phyloP scores from a whole-genome alignment of 2,797 vertebrate genomes.

The Spinus olivaceus region DNA sequence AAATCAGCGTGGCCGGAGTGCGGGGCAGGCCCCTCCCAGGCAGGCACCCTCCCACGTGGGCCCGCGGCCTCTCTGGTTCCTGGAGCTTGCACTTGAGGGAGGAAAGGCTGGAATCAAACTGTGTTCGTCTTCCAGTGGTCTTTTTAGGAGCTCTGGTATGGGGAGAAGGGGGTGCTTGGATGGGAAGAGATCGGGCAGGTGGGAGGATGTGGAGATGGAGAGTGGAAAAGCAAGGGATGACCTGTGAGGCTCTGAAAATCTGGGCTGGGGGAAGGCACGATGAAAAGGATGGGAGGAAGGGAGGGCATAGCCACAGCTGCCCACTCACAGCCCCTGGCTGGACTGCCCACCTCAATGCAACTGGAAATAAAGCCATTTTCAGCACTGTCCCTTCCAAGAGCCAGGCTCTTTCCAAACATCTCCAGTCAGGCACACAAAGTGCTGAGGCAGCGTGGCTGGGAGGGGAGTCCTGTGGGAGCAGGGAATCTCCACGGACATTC shows the following conservation, averaged over 20 bases:
- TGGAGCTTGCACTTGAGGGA: not conserved
- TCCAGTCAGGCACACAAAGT: not conserved
- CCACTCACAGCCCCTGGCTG: not conserved
- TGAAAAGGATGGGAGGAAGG: not conserved
- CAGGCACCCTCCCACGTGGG: constrained; percentile 15
- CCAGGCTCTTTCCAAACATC: not conserved
- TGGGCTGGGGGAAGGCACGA: not conserved
- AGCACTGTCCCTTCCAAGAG: not conserved
- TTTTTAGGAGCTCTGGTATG: not conserved
- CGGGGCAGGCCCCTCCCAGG: constrained; percentile 20
- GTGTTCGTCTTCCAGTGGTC: not conserved
- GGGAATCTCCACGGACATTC: not conserved
- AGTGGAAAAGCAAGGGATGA: not conserved
- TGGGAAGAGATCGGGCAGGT: not conserved
- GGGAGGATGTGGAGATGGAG: not conserved
- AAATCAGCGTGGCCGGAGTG: not conserved
- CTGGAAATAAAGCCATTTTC: not conserved
- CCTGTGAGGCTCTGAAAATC: not conserved
- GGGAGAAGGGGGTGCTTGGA: not conserved
- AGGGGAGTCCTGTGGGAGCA: not conserved
- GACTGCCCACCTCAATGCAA: not conserved
- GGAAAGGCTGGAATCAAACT: not conserved
- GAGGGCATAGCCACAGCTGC: not conserved
- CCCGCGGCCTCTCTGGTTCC: not conserved
- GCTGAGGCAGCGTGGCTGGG: not conserved